These are phyloP conservation scores for Halocynthia aurantium DNA, from an alignment of 23 tunicate species.

Conservation along the genomic window DNA sequence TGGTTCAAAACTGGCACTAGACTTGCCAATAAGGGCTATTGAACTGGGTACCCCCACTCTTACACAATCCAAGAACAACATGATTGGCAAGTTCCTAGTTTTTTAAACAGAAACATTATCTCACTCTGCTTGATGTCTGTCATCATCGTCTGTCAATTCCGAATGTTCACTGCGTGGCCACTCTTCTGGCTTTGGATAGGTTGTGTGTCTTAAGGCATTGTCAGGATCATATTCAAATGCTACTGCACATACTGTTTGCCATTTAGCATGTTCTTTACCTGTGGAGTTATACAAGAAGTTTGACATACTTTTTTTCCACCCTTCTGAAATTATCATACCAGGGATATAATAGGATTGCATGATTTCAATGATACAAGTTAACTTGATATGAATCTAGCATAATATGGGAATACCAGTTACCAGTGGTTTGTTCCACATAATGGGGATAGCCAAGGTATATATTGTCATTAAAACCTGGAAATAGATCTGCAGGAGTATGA, in stretches of 20 bases:
- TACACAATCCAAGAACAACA: too few relatives aligned
- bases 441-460: too few relatives aligned
- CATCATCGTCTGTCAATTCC: conserved; percentile 86
- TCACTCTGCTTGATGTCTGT: conserved; percentile 85
- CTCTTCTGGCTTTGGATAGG: conserved; percentile 98
- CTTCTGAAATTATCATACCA: background rate
- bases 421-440: too few relatives aligned
- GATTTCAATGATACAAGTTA: background rate
- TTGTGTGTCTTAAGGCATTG: conserved; percentile 94
- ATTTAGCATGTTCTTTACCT: conserved; percentile 98
- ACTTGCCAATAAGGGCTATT: too few relatives aligned
- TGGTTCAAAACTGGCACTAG: too few relatives aligned
- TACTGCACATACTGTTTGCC: conserved; percentile 93
- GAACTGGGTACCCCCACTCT: too few relatives aligned
- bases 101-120: background rate
- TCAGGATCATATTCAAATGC: conserved; percentile 99
- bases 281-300: background rate
- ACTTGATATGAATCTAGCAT: background rate
- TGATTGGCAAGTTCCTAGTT: too few relatives aligned
- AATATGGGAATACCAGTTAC: too few relatives aligned
- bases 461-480: too few relatives aligned
- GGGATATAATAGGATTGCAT: background rate
- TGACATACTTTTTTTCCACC: background rate
- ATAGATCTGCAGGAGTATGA: too few relatives aligned
- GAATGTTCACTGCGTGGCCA: conserved; percentile 97